These are phyloP conservation scores for Pycnomerus fuliginosus DNA, from an alignment of 2,888 invertebrate genomes.

Conservation along the genomic window DNA sequence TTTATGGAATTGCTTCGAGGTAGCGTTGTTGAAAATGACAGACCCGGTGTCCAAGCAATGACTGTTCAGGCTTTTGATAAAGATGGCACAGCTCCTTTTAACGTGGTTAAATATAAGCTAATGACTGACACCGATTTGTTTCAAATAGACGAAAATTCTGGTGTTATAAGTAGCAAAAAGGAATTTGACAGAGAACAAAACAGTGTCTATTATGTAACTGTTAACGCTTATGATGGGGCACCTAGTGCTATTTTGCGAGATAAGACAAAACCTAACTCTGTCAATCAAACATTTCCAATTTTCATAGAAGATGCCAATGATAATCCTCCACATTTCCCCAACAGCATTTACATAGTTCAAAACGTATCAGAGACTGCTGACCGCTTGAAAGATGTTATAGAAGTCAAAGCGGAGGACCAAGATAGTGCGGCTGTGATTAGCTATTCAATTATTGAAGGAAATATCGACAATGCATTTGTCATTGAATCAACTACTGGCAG, in stretches of 20 bases:
- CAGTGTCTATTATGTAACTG: slow-evolving; percentile 82
- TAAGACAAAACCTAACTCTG: slow-evolving; percentile 69
- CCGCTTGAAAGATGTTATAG: slow-evolving; percentile 77
- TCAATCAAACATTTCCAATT: slow-evolving; percentile 81
- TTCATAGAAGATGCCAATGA: slow-evolving; percentile 96
- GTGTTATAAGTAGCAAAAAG: slow-evolving; percentile 80
- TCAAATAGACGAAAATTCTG: slow-evolving; percentile 79
- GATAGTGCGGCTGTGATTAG: slow-evolving; percentile 86
- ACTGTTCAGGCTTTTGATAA: slow-evolving; percentile 80
- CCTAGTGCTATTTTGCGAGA: slow-evolving; percentile 70
- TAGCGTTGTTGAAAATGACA: slow-evolving; percentile 83
- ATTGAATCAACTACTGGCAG: slow-evolving; percentile 85
- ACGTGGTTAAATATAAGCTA: slow-evolving; percentile 78
- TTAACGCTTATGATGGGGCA: slow-evolving; percentile 83
- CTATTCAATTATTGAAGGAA: slow-evolving; percentile 87
- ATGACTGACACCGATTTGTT: slow-evolving; percentile 70
- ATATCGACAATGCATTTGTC: slow-evolving; percentile 80
- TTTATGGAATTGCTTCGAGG: slow-evolving; percentile 82
- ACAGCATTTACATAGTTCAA: slow-evolving; percentile 70
- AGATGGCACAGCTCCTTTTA: slow-evolving; percentile 81
- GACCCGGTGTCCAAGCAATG: slow-evolving; percentile 81
- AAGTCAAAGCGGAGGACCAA: slow-evolving; percentile 83
- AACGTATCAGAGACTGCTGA: slow-evolving; percentile 82
- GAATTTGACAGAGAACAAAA: slow-evolving; percentile 85
- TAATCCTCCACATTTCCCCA: slow-evolving; percentile 87